Conservation (phyloP, 2,888 invertebrate genomes). For the Amphipyra berbera region DNA sequence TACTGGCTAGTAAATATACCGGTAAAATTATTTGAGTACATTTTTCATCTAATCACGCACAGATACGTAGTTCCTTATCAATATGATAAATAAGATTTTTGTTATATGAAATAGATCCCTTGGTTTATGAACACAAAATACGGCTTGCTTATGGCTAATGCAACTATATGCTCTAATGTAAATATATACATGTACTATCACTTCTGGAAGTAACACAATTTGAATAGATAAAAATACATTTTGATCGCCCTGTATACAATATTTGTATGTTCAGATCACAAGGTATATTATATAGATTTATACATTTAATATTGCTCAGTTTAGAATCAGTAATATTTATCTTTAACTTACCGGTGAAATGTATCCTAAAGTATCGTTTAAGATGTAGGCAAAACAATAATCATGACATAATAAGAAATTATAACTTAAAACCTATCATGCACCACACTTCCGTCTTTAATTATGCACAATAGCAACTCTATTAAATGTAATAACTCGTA, state of each 20-base stretch:
- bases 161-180: slow-evolving; percentile 67
- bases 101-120: slow-evolving; percentile 69
- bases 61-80: slow-evolving; percentile 58
- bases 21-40: slow-evolving; percentile 55
- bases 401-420: slow-evolving; percentile 64
- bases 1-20: slow-evolving; percentile 55
- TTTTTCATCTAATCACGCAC: slow-evolving; percentile 50
- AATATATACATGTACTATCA: slow-evolving; percentile 68
- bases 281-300: slow-evolving; percentile 63
- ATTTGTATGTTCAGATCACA: slow-evolving; percentile 76
- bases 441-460: slow-evolving; percentile 68
- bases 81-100: slow-evolving; percentile 68
- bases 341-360: slow-evolving; percentile 56
- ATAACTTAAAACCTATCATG: slow-evolving; percentile 69
- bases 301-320: slow-evolving; percentile 74
- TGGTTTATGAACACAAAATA: slow-evolving; percentile 79
- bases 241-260: slow-evolving; percentile 76
- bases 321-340: slow-evolving; percentile 61
- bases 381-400: slow-evolving; percentile 68
- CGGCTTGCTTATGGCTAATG: slow-evolving; percentile 76
- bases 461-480: slow-evolving; percentile 56
- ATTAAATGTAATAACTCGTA: slow-evolving; percentile 52
- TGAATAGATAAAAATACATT: slow-evolving; percentile 72
- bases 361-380: slow-evolving; percentile 62
- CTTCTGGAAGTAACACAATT: slow-evolving; percentile 64